phyloP scores from a whole-genome alignment of 2,113 vertebrate genomes.

The Crotalus viridis region DNA sequence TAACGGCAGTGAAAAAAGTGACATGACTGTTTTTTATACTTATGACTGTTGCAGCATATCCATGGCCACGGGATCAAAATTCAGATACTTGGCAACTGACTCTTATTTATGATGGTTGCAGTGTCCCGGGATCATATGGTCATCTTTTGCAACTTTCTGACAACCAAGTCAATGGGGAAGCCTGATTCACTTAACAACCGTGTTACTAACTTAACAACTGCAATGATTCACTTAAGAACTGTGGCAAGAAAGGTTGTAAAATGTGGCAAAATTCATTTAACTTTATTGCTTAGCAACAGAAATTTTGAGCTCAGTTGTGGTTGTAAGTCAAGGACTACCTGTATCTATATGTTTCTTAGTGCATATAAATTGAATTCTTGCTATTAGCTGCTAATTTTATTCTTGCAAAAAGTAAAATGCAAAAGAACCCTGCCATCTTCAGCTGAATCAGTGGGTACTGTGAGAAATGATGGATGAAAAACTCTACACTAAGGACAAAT shows the following conservation, averaged over 20 bases:
- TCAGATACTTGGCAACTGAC: background rate
- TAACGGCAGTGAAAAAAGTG: background rate
- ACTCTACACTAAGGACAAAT: no score
- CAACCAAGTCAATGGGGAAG: background rate
- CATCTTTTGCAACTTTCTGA: no score
- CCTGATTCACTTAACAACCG: background rate
- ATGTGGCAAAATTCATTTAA: background rate
- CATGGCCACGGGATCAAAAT: background rate
- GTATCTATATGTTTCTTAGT: no score
- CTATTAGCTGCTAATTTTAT: no score
- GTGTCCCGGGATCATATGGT: background rate
- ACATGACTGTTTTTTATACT: background rate
- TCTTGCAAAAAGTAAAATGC: no score
- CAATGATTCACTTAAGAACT: background rate
- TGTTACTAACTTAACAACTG: background rate
- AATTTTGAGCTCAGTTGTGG: no score
- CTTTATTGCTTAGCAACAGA: no score
- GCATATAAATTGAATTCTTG: no score
- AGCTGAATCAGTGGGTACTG: no score
- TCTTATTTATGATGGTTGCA: background rate
- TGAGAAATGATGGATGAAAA: no score
- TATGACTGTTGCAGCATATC: background rate
- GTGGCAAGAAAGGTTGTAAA: background rate
- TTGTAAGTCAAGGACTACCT: no score
- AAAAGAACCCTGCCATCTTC: no score